Evolutionary conservation across 2,113 vertebrate species (phyloP).

Genomic region (Salminus brasiliensis): DNA sequence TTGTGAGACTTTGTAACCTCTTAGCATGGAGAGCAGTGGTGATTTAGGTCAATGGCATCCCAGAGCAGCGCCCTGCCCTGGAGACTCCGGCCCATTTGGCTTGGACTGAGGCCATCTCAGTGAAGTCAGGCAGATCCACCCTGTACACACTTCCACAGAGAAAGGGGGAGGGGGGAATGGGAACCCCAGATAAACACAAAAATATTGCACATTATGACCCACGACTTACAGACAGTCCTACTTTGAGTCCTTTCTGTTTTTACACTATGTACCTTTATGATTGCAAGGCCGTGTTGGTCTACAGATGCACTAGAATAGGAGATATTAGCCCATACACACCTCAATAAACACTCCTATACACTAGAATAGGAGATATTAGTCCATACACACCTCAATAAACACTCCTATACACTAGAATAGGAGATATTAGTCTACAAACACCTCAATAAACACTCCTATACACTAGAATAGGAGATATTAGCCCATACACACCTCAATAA

Average conservation of each 20-base stretch:
- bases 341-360: too few species aligned
- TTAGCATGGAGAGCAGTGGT: conserved; percentile 37
- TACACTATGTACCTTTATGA: too few species aligned
- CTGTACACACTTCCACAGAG: conserved; percentile 46
- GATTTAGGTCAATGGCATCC: conserved; percentile 59
- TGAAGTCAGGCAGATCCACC: conserved; percentile 58
- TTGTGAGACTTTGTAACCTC: conserved; percentile 50
- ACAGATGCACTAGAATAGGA: neutral
- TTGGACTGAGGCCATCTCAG: conserved; percentile 54
- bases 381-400: too few species aligned
- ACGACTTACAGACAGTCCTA: neutral
- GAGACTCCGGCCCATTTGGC: conserved; percentile 46
- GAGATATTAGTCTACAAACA: too few species aligned
- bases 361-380: too few species aligned
- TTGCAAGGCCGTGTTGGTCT: too few species aligned
- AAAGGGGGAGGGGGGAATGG: conserved; percentile 25
- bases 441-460: too few species aligned
- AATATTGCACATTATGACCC: too few species aligned
- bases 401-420: too few species aligned
- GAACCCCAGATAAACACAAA: conserved; percentile 32
- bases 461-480: too few species aligned
- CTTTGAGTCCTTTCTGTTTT: too few species aligned
- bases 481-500: too few species aligned
- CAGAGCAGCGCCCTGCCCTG: conserved; percentile 44
- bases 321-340: neutral